Evolutionary conservation across 1,140 invertebrate species (phyloP).

Genomic region (Drosophila sp.): DNA sequence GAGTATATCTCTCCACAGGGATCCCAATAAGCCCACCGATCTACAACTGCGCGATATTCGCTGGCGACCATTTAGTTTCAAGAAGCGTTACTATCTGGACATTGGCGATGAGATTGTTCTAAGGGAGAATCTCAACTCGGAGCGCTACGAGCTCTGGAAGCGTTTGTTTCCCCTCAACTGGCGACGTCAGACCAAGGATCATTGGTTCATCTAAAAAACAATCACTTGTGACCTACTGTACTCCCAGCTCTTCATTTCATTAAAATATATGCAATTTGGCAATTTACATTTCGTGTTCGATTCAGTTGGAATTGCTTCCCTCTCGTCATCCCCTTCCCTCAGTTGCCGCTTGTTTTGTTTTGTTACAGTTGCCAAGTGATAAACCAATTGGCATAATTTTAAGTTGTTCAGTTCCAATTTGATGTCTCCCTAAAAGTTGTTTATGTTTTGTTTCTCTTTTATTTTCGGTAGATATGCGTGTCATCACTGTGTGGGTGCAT

Average conservation of each 20-base stretch:
- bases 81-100: conserved; percentile 86
- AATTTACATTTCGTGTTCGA: conserved; percentile 39
- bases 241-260: conserved; percentile 15
- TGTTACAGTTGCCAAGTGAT: conserved; percentile 70
- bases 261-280: conserved; percentile 62
- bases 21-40: conserved; percentile 78
- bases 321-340: neutral
- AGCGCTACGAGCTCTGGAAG: conserved; percentile 87
- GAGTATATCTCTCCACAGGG: conserved; percentile 31
- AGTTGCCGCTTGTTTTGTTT: conserved; percentile 21
- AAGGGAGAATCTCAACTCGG: conserved; percentile 85
- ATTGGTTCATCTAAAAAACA: conserved; percentile 42
- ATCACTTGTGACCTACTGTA: conserved; percentile 54
- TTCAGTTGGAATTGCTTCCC: conserved; percentile 30
- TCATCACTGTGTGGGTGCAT: conserved; percentile 80
- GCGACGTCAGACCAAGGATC: conserved; percentile 73
- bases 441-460: conserved; percentile 34
- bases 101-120: conserved; percentile 85
- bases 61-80: conserved; percentile 86
- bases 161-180: conserved; percentile 85
- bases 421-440: conserved; percentile 51
- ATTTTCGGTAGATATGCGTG: conserved; percentile 53
- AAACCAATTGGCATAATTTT: conserved; percentile 76
- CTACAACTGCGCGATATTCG: conserved; percentile 77
- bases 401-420: conserved; percentile 61